Conservation (phyloP, 1,140 invertebrate genomes). For the Homalodisca vitripennis region DNA sequence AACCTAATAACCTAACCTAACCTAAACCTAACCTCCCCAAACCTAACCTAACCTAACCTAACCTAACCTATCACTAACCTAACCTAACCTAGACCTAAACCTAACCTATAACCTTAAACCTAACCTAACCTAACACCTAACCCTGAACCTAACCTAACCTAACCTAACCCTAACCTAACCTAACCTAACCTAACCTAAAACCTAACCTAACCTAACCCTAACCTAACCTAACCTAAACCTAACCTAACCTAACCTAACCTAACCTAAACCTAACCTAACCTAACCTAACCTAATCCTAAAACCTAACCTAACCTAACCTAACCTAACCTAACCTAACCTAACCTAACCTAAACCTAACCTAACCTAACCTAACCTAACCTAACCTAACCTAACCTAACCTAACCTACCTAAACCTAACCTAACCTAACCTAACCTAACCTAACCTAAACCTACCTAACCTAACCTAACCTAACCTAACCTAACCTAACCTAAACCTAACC, state of each 20-base stretch:
- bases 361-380: constrained; percentile 44
- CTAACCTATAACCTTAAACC: constrained; percentile 40
- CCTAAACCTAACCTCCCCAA: constrained; percentile 44
- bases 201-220: too few species aligned
- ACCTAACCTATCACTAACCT: constrained; percentile 45
- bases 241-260: too few species aligned
- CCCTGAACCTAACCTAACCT: constrained; percentile 42
- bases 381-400: constrained; percentile 45
- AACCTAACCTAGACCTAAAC: constrained; percentile 39
- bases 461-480: too few species aligned
- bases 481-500: too few species aligned
- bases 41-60: constrained; percentile 43
- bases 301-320: constrained; percentile 45
- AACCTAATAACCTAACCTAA: constrained; percentile 40
- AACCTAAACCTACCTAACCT: too few species aligned
- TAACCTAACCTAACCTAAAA: constrained; percentile 45
- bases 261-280: constrained; percentile 40
- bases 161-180: constrained; percentile 47
- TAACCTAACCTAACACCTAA: constrained; percentile 46
- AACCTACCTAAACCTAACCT: too few species aligned
- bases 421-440: constrained; percentile 43
- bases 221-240: too few species aligned
- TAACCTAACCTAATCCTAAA: constrained; percentile 42
- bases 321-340: constrained; percentile 43
- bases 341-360: too few species aligned